A percentile compares a stretch with the other conserved stretches of the same genome.
These are phyloP conservation scores for Corythornis madagascariensis DNA, from an alignment of 2,113 vertebrate genomes.

Conservation along the genomic window DNA sequence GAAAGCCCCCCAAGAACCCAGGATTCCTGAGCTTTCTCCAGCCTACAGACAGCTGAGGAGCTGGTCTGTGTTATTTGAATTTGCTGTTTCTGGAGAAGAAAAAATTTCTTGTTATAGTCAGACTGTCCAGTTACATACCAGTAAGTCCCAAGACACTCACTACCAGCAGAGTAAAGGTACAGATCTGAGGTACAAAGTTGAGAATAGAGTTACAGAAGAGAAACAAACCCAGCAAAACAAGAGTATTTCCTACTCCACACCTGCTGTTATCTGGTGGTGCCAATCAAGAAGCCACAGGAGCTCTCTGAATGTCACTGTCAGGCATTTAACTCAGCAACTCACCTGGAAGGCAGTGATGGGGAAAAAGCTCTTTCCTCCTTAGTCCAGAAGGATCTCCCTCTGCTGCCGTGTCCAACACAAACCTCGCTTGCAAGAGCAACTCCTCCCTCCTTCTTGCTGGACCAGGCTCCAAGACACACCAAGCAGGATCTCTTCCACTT, in stretches of 20 bases:
- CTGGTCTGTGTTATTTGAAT: not conserved
- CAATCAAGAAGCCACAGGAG: not conserved
- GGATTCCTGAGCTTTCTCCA: not conserved
- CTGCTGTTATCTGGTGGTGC: not conserved
- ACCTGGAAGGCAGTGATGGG: not conserved
- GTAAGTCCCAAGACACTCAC: not conserved
- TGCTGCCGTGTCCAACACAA: not conserved
- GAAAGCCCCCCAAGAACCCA: not conserved
- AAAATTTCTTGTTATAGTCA: not conserved
- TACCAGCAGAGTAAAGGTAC: not conserved
- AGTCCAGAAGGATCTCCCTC: not conserved
- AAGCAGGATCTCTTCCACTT: not conserved
- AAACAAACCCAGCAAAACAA: rapidly evolving
- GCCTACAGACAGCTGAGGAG: not conserved
- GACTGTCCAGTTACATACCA: not conserved
- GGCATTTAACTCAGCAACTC: not conserved
- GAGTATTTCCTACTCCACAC: not conserved
- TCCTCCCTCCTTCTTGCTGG: not conserved
- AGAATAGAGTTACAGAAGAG: not conserved
- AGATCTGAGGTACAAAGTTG: not conserved
- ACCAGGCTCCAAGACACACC: not conserved
- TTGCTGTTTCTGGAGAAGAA: not conserved
- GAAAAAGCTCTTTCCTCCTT: not conserved
- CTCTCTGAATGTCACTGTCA: not conserved
- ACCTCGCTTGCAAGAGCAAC: rapidly evolving